Base-by-base conservation (phyloP, 2,888 invertebrate genomes). In the Leptopilina drosophilae region DNA sequence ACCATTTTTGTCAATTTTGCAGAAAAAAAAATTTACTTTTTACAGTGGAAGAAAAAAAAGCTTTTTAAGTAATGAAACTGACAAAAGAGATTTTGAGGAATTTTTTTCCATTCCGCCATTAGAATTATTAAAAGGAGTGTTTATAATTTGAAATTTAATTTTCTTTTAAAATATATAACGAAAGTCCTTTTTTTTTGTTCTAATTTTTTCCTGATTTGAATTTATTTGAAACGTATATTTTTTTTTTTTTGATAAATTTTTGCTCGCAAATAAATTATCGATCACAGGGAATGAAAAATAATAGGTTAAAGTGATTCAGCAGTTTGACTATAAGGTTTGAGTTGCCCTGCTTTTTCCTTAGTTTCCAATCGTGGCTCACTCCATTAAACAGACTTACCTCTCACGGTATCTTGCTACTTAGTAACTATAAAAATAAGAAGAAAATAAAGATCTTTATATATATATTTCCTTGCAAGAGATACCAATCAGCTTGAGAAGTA, bases 341-440 rank as follows among this genome's bases (percentile, higher is more conserved):
- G 66, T 42, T 66, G 15, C 42, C 14, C 15, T 42, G 66, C 15
- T 66, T 66, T 15, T 66, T 46, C 15, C 66, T 5, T n/a, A 15
- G 42, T 66, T 66, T 66, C 14, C 66, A 46, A 66, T 66, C 66
- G 66, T 66, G 66, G 66, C 66, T 66, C 66, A 66, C 66, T 66
- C 66, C 66, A 66, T 66, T 66, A 66, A 66, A 66, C 66, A 66
- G 46, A 66, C 42, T 66, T 66, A 15, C 66, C 66, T 42, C 66
- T 42, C 66, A 8, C 46, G n/a, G 42, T 66, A 9, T 15, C 66
- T 66, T 66, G 46, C 64, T 66, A 42, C 66, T 66, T 66, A 66
- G 8, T 62, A 20, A 62, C 62, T 62, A 62, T 49, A 33, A 64
- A 46, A 66, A 66, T 42, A 66, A 66, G 42, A 42, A 66, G 42